These are phyloP conservation scores for Tamandua tetradactyla DNA, from an alignment of 2,797 vertebrate genomes.

Conservation along the genomic window DNA sequence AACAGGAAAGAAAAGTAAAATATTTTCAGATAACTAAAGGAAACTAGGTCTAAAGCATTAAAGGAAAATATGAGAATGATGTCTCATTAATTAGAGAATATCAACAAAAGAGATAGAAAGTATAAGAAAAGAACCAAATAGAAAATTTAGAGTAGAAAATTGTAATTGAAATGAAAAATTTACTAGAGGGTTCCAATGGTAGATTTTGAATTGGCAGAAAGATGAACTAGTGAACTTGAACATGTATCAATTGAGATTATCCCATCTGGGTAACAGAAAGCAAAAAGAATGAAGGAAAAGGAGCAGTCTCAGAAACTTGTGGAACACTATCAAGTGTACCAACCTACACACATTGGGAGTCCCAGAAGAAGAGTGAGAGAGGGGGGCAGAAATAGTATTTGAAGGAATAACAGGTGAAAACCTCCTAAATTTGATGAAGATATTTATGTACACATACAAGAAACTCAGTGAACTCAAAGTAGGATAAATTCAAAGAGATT, in stretches of 20 bases:
- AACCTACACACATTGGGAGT: not conserved
- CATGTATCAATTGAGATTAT: constrained; percentile 16
- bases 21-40: not conserved
- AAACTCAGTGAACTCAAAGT: not conserved
- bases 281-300: not conserved
- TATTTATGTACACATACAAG: not conserved
- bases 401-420: constrained; percentile 21
- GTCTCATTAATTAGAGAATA: constrained; percentile 27
- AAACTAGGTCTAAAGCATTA: constrained; percentile 30
- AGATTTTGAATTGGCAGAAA: constrained; percentile 7
- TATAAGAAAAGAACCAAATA: constrained; percentile 27
- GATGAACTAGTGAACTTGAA: constrained; percentile 32
- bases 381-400: not conserved
- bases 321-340: not conserved
- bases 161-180: constrained; percentile 31
- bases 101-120: constrained; percentile 18
- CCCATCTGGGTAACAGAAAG: not conserved
- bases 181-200: not conserved
- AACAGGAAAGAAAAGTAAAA: no score
- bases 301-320: not conserved
- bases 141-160: constrained; percentile 53
- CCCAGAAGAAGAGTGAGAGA: not conserved
- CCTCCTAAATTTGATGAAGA: constrained; percentile 20
- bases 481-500: constrained; percentile 5
- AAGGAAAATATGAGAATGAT: constrained; percentile 2